Evolutionary conservation across 2,113 vertebrate species (phyloP), one percentile per base, ranked within the genome.

Genomic region (Dolichallabes microphthalmus): DNA sequence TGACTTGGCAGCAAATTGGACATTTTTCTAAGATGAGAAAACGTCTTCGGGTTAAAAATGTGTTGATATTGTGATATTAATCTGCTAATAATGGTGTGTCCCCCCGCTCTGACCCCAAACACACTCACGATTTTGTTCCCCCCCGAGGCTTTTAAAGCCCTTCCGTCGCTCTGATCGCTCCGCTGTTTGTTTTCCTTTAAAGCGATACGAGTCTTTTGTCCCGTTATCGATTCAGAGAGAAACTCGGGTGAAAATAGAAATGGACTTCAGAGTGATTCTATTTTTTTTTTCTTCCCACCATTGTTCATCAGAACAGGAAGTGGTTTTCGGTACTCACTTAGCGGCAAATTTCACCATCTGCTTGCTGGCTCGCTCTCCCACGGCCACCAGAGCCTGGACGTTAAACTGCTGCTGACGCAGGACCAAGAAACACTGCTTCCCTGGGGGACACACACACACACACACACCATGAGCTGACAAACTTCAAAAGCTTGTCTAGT

Each of bases 321-420:
- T 94, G 92, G 95, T 93, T 95, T 95, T 95, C 94, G 90, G 94
- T 95, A 97, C 97, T 98, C 96, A 98, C 98, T 98, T 98, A 95
- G 97, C 98, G 89, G 97, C 96, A 94, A 99, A 98, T 95, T 98
- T 99, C 95, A 99, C 98, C 98, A 99, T 99, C 97, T 99, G 98
- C 96, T 98, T 99, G 96, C 98, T 99, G 85, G 97, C 96, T 94
- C 95, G 96, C 88, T 98, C 97, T 95, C 98, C 97, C 95, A 99
- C 97, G 30, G 98, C 97, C 90, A 98, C 96, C 85, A 98, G 95
- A 71, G 96, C 97, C 93, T 99, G 98, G 92, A 98, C 95, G 87
- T 97, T 97, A 93, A 97, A 98, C 94, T 98, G 98, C 94, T 98
- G 98, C 92, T 99, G 98, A 95, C 98, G 97, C 88, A 98, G 95